phyloP scores from a whole-genome alignment of 2,797 vertebrate genomes.

The Momotus momota region DNA sequence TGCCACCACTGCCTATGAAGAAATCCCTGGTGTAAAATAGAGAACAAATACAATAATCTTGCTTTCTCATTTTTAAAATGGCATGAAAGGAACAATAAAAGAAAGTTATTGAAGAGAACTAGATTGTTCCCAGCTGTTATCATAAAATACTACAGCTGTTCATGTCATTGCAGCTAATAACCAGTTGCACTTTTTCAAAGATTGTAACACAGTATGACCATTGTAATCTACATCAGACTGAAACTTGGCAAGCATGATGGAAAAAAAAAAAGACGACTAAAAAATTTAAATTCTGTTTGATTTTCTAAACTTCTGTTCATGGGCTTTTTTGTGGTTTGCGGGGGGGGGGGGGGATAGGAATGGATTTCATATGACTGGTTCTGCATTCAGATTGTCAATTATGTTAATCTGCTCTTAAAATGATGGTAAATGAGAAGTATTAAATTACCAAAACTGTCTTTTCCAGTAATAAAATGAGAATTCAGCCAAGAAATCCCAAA shows the following conservation, averaged over 20 bases:
- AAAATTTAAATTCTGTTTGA: background rate
- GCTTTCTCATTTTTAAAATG: constrained; percentile 47
- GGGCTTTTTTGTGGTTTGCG: background rate
- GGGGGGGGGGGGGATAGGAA: background rate
- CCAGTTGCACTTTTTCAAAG: constrained; percentile 51
- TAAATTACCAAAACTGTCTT: background rate
- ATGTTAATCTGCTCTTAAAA: background rate
- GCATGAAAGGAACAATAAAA: constrained; percentile 53
- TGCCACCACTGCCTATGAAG: constrained; percentile 33
- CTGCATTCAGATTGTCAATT: background rate
- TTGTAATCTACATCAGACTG: constrained; percentile 43
- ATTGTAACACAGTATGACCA: constrained; percentile 48
- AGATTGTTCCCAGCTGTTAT: constrained; percentile 67
- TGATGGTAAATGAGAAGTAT: background rate
- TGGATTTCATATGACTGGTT: background rate
- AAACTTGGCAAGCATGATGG: background rate
- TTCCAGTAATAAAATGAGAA: background rate
- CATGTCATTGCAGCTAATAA: constrained; percentile 50
- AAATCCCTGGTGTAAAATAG: constrained; percentile 48
- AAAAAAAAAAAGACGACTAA: background rate
- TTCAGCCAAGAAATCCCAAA: background rate
- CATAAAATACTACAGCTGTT: constrained; percentile 65
- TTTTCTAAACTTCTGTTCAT: background rate
- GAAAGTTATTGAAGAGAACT: constrained; percentile 58
- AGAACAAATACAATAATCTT: constrained; percentile 47